These are phyloP conservation scores for Leptosomus discolor DNA, from an alignment of 2,113 vertebrate species.

Conservation along the genomic window DNA sequence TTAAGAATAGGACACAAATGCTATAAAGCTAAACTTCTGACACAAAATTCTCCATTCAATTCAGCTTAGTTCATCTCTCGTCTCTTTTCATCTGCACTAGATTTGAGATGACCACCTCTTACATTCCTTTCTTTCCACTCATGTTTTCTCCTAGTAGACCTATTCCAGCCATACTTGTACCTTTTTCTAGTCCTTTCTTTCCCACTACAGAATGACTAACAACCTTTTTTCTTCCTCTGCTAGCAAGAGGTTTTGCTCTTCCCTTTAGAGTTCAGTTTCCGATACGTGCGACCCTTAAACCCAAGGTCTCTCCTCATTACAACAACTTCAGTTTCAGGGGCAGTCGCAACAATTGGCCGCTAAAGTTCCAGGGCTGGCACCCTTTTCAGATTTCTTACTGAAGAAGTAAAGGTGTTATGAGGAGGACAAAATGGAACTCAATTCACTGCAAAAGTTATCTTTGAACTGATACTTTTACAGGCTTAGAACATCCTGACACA, in stretches of 20 bases:
- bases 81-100: background rate
- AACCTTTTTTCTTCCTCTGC: background rate
- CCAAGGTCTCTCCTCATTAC: background rate
- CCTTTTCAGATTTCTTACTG: background rate
- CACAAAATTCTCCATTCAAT: background rate
- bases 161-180: background rate
- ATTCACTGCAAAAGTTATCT: background rate
- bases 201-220: background rate
- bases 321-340: background rate
- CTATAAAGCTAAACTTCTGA: background rate
- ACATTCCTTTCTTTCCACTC: background rate
- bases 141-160: background rate
- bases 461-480: background rate
- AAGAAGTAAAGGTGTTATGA: background rate
- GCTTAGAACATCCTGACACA: background rate
- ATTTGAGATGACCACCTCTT: background rate
- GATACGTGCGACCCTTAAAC: rapidly evolving
- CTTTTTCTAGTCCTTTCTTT: background rate
- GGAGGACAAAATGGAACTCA: background rate
- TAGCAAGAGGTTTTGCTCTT: background rate
- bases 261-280: background rate
- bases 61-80: background rate
- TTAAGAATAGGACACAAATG: rapidly evolving
- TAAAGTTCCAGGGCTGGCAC: background rate
- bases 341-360: background rate